Conservation (phyloP, 92 coral and sea anemone species). For the Blastomussa wellsi region DNA sequence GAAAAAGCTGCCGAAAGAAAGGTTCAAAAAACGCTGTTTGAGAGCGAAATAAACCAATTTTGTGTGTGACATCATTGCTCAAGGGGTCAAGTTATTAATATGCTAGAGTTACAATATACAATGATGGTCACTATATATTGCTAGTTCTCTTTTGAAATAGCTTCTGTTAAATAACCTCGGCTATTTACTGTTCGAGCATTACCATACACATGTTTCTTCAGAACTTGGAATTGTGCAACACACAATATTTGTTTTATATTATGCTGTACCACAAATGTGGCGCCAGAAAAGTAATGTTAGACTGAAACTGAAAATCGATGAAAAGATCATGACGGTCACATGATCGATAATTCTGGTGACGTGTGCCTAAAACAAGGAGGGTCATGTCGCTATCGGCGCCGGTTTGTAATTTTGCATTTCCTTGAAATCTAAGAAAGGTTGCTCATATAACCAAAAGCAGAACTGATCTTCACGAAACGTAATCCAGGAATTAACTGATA, state of each 20-base stretch:
- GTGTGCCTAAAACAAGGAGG: neutral
- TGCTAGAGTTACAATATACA: neutral
- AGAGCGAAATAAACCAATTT: neutral
- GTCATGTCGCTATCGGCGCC: neutral
- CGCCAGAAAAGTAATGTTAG: neutral
- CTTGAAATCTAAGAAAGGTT: neutral
- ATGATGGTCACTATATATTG: neutral
- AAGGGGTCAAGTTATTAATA: neutral
- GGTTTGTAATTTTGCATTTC: neutral
- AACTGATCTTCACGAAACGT: neutral
- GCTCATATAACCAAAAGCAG: neutral
- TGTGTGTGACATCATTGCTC: neutral
- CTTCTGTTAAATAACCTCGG: neutral
- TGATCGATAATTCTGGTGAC: neutral
- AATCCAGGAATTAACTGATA: neutral
- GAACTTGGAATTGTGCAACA: neutral
- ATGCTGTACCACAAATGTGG: neutral
- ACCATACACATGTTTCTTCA: neutral
- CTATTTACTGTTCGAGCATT: too few relatives aligned
- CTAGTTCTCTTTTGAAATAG: neutral
- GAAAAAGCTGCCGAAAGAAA: slow-evolving; percentile 54
- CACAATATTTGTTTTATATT: neutral
- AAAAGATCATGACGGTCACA: neutral
- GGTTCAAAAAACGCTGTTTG: neutral
- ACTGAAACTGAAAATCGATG: neutral